Evolutionary conservation across 2,113 vertebrate genomes (phyloP).

Genomic region (Neodon shergylaensis): DNA sequence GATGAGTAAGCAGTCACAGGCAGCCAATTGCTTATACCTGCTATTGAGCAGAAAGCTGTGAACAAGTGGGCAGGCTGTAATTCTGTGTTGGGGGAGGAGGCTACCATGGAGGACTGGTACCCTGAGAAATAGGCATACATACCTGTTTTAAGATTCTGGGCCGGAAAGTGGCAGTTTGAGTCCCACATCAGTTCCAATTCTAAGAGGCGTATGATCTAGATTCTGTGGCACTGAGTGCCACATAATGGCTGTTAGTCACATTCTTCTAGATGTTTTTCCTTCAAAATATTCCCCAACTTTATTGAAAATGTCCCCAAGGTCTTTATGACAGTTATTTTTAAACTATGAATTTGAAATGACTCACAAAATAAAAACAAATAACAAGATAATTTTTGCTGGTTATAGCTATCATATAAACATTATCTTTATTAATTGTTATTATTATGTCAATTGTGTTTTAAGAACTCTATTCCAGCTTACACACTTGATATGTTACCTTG

Average conservation of each 20-base stretch:
- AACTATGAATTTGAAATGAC: not conserved
- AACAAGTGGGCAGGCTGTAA: not conserved
- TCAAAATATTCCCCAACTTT: conserved; percentile 15
- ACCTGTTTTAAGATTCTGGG: not conserved
- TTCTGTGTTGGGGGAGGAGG: not conserved
- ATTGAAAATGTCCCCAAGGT: not conserved
- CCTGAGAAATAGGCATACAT: not conserved
- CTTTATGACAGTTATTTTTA: conserved; percentile 1
- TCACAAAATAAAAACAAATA: conserved; percentile 45
- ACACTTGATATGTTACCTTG: not conserved
- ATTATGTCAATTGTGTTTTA: conserved; percentile 20
- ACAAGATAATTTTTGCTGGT: not conserved
- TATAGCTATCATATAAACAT: not conserved
- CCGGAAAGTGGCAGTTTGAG: not conserved
- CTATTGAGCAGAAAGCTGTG: not conserved
- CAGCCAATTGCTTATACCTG: not conserved
- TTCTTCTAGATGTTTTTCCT: not conserved
- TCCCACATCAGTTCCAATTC: not conserved
- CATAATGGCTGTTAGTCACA: not conserved
- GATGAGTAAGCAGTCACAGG: not conserved
- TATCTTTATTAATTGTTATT: not conserved
- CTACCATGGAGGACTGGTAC: not conserved
- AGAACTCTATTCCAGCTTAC: not conserved
- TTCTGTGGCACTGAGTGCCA: not conserved
- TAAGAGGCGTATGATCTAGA: not conserved